Evolutionary conservation across 2,113 vertebrate genomes (phyloP), one percentile per base, ranked within the genome.

Genomic region (Rhizomys pruinosus): DNA sequence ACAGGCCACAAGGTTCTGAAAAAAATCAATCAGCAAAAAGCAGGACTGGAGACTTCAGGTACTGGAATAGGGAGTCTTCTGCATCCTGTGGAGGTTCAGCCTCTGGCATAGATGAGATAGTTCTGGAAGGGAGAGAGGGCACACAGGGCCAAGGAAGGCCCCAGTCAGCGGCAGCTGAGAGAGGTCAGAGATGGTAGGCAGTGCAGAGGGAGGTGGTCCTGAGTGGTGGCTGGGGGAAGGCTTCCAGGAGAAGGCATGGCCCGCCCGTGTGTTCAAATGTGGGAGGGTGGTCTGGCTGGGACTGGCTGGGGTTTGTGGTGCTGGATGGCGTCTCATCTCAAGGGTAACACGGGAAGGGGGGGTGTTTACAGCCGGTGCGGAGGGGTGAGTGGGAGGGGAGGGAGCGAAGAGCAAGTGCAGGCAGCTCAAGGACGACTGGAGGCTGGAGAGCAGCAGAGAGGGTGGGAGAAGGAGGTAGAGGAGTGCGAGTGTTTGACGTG

Each of bases 401-500:
- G 93, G 32, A 23, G 59, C 3, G 39, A 32, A 20, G 17, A 32
- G 13, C 92, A 71, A 59, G 89, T 57, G 57, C 55, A 22, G 89
- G 86, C 89, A 90, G 17, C 73, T 94, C 20, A 10, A 42, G 25
- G 68, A 90, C 25, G 76, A 52, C 19, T 5, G 37, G 61, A 59
- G 57, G n/a, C 73, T 63, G 64, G 61, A 57, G 79, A 55, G 84
- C 76, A 44, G 57, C 27, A 1, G 85, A 93, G 78, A 90, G 78
- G 61, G 85, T 3, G 19, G 90, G 66, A 20, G 82, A 74, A 47
- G 44, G 71, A 89, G 87, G 96, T 79, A 5, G 63, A n/a, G 23
- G 72, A 47, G 47, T 81, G 78, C 57, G 63, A 63, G 91, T 69
- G 81, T 66, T 82, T 89, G 57, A 69, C 76, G 59, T 80, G 81